A percentile compares a stretch with the other conserved stretches of the same genome.
Conservation (phyloP, 2,113 vertebrate genomes). For the Nothobranchius furzeri region DNA sequence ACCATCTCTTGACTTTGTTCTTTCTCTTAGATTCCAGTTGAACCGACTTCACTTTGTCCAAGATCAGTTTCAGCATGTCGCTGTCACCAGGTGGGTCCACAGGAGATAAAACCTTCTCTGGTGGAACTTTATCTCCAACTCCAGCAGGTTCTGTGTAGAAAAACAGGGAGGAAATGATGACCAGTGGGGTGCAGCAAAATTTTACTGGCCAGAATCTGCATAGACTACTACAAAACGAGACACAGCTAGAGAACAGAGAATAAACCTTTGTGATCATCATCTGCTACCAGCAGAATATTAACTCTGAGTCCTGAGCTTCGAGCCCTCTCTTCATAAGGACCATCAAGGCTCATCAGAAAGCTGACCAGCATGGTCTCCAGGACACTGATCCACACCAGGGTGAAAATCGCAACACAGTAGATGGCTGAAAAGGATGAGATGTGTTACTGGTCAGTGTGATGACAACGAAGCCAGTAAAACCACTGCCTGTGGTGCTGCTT, state of each 20-base stretch:
- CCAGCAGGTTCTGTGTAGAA: slow-evolving; percentile 16
- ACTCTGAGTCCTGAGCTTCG: background rate
- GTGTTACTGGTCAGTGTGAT: rapidly evolving
- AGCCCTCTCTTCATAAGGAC: background rate
- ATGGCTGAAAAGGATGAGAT: slow-evolving; percentile 60
- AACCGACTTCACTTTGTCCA: slow-evolving; percentile 39
- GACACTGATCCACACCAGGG: slow-evolving; percentile 75
- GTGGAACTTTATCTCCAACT: background rate
- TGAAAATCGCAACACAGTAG: slow-evolving; percentile 74
- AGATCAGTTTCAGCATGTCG: slow-evolving; percentile 33
- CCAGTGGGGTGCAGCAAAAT: background rate
- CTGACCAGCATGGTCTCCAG: slow-evolving; percentile 75
- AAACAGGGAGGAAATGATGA: background rate
- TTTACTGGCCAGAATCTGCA: no score
- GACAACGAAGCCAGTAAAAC: background rate
- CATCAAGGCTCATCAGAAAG: slow-evolving; percentile 51
- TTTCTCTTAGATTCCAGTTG: background rate
- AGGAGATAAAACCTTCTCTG: background rate
- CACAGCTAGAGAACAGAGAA: background rate
- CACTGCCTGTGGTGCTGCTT: slow-evolving; percentile 8
- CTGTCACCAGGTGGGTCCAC: rapidly evolving
- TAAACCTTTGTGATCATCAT: slow-evolving; percentile 13
- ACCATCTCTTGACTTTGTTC: rapidly evolving
- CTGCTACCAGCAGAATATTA: slow-evolving; percentile 12
- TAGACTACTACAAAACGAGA: no score